Conservation (phyloP, 2,888 invertebrate genomes). For the Rugalucina vietnamica region DNA sequence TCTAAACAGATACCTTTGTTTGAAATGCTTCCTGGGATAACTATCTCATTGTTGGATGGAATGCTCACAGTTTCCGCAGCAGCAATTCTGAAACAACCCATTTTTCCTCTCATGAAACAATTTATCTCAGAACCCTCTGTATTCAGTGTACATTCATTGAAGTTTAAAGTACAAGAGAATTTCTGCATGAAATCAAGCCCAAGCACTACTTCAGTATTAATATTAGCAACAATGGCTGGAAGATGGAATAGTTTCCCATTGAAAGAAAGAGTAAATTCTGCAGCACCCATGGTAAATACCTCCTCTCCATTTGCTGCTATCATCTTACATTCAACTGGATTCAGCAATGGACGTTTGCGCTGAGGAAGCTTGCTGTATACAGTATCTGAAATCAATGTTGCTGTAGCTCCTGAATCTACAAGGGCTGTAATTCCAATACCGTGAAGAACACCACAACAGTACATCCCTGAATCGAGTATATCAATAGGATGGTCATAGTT, state of each 20-base stretch:
- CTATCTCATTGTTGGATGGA: not conserved
- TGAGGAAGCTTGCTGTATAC: not conserved
- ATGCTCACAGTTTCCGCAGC: constrained; percentile 2
- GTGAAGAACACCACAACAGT: not conserved
- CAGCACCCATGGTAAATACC: not conserved
- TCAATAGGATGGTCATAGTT: not conserved
- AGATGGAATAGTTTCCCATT: not conserved
- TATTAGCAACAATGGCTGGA: not conserved
- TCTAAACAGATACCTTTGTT: not conserved
- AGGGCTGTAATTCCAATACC: constrained; percentile 2
- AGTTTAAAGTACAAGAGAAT: not conserved
- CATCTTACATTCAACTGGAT: not conserved
- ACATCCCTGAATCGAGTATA: not conserved
- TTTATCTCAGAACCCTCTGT: not conserved
- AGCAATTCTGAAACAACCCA: not conserved
- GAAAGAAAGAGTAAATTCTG: not conserved
- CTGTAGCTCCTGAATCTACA: not conserved
- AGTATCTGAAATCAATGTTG: not conserved
- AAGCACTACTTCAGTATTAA: not conserved
- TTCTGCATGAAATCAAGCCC: not conserved
- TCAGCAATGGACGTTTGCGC: not conserved
- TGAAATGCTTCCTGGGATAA: not conserved
- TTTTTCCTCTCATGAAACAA: not conserved
- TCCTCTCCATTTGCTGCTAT: constrained; percentile 1
- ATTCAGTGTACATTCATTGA: not conserved